Evolutionary conservation across 2,888 invertebrate genomes (phyloP).

Genomic region (Andrena marginata): DNA sequence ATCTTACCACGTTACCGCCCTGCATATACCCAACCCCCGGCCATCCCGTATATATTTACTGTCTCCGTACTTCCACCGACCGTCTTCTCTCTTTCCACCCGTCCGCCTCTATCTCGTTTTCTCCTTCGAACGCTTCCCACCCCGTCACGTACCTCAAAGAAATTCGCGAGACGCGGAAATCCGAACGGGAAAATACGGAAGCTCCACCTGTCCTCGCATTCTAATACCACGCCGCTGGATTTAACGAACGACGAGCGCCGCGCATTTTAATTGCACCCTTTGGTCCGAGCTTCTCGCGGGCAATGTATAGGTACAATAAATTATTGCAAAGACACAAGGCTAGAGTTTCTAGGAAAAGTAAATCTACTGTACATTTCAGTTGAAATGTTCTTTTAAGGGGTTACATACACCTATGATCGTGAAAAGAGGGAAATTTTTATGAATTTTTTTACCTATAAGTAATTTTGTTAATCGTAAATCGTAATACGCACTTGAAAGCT

Average conservation of each 20-base stretch:
- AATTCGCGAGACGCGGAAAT: conserved; percentile 66
- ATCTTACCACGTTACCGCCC: conserved; percentile 83
- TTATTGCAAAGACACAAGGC: no score
- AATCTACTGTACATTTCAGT: no score
- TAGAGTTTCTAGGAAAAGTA: no score
- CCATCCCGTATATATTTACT: conserved; percentile 72
- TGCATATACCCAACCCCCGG: conserved; percentile 83
- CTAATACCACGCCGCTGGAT: conserved; percentile 39
- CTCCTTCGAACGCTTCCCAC: neutral
- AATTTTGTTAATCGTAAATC: no score
- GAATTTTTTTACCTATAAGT: no score
- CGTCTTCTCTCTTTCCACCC: conserved; percentile 43
- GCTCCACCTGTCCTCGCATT: conserved; percentile 51
- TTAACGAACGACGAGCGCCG: conserved; percentile 8
- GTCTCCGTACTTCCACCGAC: conserved; percentile 73
- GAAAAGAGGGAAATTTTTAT: no score
- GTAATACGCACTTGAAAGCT: no score
- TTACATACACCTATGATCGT: no score
- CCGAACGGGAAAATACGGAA: conserved; percentile 55
- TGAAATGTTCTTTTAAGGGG: no score
- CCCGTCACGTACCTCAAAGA: conserved; percentile 64
- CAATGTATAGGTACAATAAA: no score
- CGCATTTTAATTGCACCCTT: conserved; percentile 29
- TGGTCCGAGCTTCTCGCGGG: no score
- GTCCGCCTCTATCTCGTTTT: conserved; percentile 9